These are phyloP conservation scores for Pinctada fucata DNA, from an alignment of 2,888 invertebrate genomes.

Conservation along the genomic window DNA sequence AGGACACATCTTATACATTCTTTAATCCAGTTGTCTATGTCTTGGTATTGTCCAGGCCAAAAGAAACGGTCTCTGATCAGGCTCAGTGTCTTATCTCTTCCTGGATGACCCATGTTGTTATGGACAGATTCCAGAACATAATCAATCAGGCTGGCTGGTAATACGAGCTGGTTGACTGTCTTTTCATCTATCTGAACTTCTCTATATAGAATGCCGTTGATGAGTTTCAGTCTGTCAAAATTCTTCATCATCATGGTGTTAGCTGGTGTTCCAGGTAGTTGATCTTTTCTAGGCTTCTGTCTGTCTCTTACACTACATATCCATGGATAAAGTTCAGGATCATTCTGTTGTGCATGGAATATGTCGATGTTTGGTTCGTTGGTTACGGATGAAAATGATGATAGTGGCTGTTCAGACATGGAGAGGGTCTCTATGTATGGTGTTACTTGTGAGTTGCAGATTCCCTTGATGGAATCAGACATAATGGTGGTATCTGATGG, in stretches of 20 bases:
- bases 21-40: constrained; percentile 8
- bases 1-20: constrained; percentile 17
- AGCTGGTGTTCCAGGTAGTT: neutral
- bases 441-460: neutral
- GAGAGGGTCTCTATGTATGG: neutral
- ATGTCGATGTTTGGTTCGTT: neutral
- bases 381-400: neutral
- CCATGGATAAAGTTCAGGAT: constrained; percentile 6
- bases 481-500: constrained; percentile 4
- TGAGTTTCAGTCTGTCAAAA: too few relatives aligned
- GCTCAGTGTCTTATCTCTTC: constrained; percentile 17
- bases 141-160: too few relatives aligned
- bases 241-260: too few relatives aligned
- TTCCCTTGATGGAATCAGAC: neutral
- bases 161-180: too few relatives aligned
- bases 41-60: constrained; percentile 15
- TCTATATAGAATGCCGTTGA: too few relatives aligned
- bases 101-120: constrained; percentile 34
- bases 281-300: constrained; percentile 11
- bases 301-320: constrained; percentile 1
- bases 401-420: neutral
- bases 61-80: constrained; percentile 23
- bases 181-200: too few relatives aligned
- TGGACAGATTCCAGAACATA: constrained; percentile 28
- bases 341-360: constrained; percentile 6